phyloP scores from a whole-genome alignment of 2,797 vertebrate genomes.

The Xiphophorus birchmanni region DNA sequence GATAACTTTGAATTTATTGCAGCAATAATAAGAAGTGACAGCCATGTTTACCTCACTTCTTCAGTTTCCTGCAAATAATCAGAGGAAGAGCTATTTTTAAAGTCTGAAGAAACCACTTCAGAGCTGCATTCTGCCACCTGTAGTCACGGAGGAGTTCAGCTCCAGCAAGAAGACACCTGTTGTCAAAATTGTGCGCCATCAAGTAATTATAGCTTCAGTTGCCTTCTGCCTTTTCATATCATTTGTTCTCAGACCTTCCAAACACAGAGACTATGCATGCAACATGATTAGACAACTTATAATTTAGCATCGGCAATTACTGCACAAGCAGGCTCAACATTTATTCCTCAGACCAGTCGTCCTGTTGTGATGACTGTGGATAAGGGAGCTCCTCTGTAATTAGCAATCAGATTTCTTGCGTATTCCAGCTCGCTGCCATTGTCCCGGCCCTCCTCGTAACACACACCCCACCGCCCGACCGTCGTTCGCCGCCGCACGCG shows the following conservation, averaged over 20 bases:
- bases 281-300: conserved; percentile 51
- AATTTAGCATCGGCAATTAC: conserved; percentile 65
- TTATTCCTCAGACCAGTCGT: conserved; percentile 40
- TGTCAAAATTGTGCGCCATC: conserved; percentile 29
- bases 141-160: conserved; percentile 10
- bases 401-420: conserved; percentile 58
- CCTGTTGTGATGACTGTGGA: conserved; percentile 48
- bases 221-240: conserved; percentile 4
- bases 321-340: conserved; percentile 37
- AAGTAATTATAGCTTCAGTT: conserved; percentile 49
- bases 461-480: conserved; percentile 5
- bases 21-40: not conserved
- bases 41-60: not conserved
- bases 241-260: conserved; percentile 36
- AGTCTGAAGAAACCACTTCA: not conserved
- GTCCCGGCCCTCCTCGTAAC: conserved; percentile 23
- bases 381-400: conserved; percentile 53
- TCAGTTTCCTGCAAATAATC: not conserved
- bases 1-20: not conserved
- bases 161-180: conserved; percentile 31
- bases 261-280: conserved; percentile 15
- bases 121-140: conserved; percentile 28
- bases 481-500: conserved; percentile 2
- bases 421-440: conserved; percentile 41
- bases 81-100: not conserved